These are phyloP conservation scores for Aix galericulata DNA, from an alignment of 2,113 vertebrate genomes.

Conservation along the genomic window DNA sequence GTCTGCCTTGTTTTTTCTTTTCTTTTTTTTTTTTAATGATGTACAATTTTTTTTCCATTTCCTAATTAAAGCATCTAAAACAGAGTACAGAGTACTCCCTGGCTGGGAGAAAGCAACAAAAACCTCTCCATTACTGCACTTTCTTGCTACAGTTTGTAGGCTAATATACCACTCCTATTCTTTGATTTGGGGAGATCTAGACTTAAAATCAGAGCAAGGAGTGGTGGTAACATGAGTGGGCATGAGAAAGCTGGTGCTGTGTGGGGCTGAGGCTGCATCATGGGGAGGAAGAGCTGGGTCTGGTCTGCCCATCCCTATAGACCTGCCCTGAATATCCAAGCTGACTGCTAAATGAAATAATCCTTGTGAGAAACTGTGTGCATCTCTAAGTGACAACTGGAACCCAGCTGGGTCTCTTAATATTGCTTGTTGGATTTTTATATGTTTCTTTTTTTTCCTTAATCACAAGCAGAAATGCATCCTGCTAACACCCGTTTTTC, in stretches of 20 bases:
- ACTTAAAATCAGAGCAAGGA: background rate
- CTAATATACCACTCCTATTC: background rate
- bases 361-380: background rate
- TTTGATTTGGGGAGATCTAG: background rate
- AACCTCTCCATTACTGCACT: background rate
- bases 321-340: background rate
- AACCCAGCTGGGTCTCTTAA: background rate
- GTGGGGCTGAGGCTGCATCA: background rate
- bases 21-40: background rate
- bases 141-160: background rate
- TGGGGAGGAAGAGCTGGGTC: background rate
- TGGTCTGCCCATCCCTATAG: background rate
- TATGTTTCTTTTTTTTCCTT: accelerated
- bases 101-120: background rate
- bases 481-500: background rate
- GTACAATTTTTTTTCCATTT: accelerated
- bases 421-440: background rate
- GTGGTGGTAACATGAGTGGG: background rate
- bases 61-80: background rate
- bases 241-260: background rate
- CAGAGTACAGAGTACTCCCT: background rate
- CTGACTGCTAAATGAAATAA: background rate
- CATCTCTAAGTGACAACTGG: background rate
- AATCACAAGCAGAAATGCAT: background rate
- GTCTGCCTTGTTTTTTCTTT: conserved; percentile 31